Evolutionary conservation across 2,888 invertebrate species (phyloP).

Genomic region (Mimas tiliae): DNA sequence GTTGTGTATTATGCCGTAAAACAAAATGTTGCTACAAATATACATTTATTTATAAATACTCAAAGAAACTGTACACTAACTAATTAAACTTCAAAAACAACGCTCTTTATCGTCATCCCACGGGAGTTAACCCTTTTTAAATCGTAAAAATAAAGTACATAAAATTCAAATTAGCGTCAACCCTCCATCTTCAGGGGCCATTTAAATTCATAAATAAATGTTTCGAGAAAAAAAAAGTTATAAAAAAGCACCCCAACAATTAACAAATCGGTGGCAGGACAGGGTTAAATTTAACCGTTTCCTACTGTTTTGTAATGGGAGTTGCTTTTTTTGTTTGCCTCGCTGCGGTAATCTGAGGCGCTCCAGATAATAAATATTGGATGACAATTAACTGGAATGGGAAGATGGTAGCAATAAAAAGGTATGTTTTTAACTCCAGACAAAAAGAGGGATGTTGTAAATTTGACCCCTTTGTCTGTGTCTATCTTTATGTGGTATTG

Average conservation of each 20-base stretch:
- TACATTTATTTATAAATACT: no score
- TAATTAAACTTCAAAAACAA: constrained; percentile 26
- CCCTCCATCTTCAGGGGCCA: constrained; percentile 73
- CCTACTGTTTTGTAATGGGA: constrained; percentile 58
- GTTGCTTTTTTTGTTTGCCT: constrained; percentile 52
- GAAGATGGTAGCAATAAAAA: background rate
- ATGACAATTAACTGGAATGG: constrained; percentile 54
- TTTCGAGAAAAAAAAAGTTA: constrained; percentile 57
- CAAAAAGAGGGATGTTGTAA: background rate
- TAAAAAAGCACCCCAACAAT: constrained; percentile 75
- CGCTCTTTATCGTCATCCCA: constrained; percentile 42
- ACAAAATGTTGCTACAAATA: no score
- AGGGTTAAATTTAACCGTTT: constrained; percentile 78
- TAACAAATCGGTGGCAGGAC: constrained; percentile 78
- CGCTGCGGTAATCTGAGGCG: constrained; percentile 63
- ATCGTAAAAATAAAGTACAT: constrained; percentile 76
- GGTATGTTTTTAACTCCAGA: background rate
- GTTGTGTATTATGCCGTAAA: no score
- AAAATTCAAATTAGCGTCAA: constrained; percentile 81
- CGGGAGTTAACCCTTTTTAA: constrained; percentile 59
- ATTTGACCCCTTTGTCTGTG: background rate
- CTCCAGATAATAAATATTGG: constrained; percentile 71
- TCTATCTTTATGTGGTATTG: no score
- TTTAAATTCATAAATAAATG: constrained; percentile 81
- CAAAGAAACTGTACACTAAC: constrained; percentile 22